phyloP scores from a whole-genome alignment of 1,140 invertebrate genomes.

The Pararge aegeria region DNA sequence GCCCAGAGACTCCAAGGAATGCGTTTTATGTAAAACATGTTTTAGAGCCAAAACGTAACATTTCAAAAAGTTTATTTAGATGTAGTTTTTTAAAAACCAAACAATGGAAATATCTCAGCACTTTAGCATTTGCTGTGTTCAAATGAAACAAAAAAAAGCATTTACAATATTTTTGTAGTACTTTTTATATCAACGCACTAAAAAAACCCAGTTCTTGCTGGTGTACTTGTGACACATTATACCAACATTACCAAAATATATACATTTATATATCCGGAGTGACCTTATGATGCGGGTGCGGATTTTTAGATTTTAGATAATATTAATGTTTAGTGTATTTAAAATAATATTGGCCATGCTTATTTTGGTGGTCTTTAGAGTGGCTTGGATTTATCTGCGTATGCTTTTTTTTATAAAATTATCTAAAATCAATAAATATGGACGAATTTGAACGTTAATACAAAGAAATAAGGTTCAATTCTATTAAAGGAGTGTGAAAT shows the following conservation, averaged over 20 bases:
- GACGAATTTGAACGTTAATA: too few relatives aligned
- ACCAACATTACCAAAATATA: slow-evolving; percentile 10
- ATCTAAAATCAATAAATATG: too few relatives aligned
- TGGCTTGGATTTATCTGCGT: background rate
- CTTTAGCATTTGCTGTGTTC: slow-evolving; percentile 30
- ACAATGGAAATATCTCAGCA: background rate
- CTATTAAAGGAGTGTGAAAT: too few relatives aligned
- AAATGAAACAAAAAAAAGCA: slow-evolving; percentile 20
- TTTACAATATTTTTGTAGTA: slow-evolving; percentile 22
- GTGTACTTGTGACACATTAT: too few relatives aligned
- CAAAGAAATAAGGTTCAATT: too few relatives aligned
- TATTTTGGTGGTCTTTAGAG: background rate
- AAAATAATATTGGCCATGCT: background rate
- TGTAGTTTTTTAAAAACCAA: background rate
- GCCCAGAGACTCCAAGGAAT: too few relatives aligned
- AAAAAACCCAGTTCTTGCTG: background rate
- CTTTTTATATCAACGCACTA: background rate
- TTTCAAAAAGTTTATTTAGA: too few relatives aligned
- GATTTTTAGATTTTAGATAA: background rate
- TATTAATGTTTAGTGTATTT: too few relatives aligned
- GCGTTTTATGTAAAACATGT: too few relatives aligned
- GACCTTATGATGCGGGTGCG: slow-evolving; percentile 13
- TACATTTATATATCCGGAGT: slow-evolving; percentile 5
- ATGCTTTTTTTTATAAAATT: too few relatives aligned
- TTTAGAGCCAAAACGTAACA: too few relatives aligned